Evolutionary conservation across 2,888 invertebrate genomes (phyloP), one percentile per base, ranked within the genome.

Genomic region (Acanthoscelides obtectus): DNA sequence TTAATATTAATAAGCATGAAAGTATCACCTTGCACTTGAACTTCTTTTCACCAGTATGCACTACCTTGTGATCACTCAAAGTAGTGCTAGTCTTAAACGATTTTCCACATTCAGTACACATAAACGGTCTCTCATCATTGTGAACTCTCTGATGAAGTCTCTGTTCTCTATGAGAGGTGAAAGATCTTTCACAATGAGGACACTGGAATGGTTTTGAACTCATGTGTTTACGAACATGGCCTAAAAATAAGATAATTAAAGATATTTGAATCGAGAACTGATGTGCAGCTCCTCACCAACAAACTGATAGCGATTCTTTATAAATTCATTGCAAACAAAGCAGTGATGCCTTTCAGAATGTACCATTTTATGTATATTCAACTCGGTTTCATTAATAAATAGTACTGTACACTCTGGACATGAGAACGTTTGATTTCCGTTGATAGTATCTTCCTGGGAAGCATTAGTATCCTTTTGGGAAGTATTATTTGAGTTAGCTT

Each of bases 91-190:
- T 74, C 67, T 77, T 78, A 70, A 78, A 78, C 1, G 75, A 74
- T 66, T 78, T 78, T 0, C 78, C 77, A 70, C 78, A 78, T 72
- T 75, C 77, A 0, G 75, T 76, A 69, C 78, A 78, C 75, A 75
- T 77, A 70, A 70, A 78, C 0, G 78, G 78, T 65, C 78, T 73
- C n/a, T 77, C 76, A 68, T 77, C 75, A 22, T 75, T 76, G 67
- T 78, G 78, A 17, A 78, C 77, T 4, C 75, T 69, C 64, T 73
- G 75, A 64, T 78, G 78, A 64, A 77, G 67, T 69, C 77, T 77
- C 0, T 76, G 76, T 64, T 78, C 77, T 66, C 77, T 74, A 4
- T 70, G 71, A 12, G 73, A 75, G 1, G 75, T 72, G 71, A 78
- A 78, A 0, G 74, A 74, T 22, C 75, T 69, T n/a, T 74, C 73